Evolutionary conservation across 2,888 invertebrate genomes (phyloP).

Genomic region (Cremastinae sp.): DNA sequence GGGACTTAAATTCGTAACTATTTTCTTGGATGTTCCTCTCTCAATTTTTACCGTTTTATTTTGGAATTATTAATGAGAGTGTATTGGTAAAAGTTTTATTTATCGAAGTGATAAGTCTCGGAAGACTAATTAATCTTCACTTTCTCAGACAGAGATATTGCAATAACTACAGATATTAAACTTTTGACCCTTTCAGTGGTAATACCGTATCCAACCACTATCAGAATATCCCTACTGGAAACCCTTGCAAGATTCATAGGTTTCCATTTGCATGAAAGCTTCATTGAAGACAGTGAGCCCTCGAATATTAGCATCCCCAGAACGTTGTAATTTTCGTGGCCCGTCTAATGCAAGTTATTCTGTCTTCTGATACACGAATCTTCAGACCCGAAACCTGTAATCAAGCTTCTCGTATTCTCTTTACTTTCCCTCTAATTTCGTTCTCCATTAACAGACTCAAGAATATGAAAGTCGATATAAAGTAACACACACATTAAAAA

Average conservation of each 20-base stretch:
- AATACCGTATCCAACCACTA: slow-evolving; percentile 33
- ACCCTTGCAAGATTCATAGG: slow-evolving; percentile 37
- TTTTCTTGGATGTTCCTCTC: no score
- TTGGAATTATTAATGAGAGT: no score
- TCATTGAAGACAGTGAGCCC: slow-evolving; percentile 10
- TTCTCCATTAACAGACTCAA: no score
- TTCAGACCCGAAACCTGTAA: not conserved
- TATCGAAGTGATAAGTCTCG: not conserved
- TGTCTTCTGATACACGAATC: slow-evolving; percentile 25
- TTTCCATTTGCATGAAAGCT: slow-evolving; percentile 48
- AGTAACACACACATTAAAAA: no score
- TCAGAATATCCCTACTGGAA: slow-evolving; percentile 40
- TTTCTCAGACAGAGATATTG: no score
- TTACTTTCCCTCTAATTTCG: no score
- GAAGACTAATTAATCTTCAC: no score
- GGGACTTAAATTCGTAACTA: no score
- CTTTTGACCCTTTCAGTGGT: slow-evolving; percentile 29
- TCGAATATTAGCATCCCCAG: slow-evolving; percentile 47
- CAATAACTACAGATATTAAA: slow-evolving; percentile 2
- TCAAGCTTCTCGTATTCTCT: no score
- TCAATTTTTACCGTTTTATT: no score
- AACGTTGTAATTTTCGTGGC: slow-evolving; percentile 16
- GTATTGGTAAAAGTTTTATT: not conserved
- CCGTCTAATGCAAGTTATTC: slow-evolving; percentile 5
- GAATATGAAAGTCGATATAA: not conserved